Conservation (phyloP, 2,888 invertebrate genomes). For the Lepidocyrtoides sp. region DNA sequence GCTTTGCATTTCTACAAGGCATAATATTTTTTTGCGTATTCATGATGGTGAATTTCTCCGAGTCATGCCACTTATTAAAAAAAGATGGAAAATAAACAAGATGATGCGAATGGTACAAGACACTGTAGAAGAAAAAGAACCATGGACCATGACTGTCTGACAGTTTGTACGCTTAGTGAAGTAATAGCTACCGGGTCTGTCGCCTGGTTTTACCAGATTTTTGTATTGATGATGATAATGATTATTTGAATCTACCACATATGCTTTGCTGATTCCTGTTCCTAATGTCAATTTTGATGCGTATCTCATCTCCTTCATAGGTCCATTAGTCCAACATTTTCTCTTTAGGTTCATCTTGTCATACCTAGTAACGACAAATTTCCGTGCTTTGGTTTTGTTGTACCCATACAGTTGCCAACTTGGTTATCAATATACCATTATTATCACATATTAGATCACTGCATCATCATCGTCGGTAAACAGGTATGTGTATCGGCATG, state of each 20-base stretch:
- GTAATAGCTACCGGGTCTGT: conserved; percentile 21
- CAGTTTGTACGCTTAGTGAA: background rate
- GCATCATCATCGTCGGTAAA: background rate
- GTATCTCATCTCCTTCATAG: background rate
- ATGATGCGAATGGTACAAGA: background rate
- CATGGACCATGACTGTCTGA: too few relatives aligned
- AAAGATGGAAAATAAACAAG: background rate
- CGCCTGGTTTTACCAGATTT: conserved; percentile 9
- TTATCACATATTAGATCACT: conserved; percentile 3
- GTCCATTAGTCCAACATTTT: background rate
- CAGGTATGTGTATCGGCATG: background rate
- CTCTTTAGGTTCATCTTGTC: background rate
- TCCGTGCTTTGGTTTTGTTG: background rate
- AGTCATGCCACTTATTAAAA: conserved; percentile 33
- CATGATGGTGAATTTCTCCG: conserved; percentile 15
- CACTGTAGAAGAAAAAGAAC: too few relatives aligned
- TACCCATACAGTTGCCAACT: background rate
- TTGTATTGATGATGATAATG: background rate
- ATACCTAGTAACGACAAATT: background rate
- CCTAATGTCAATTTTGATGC: background rate
- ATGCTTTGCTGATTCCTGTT: background rate
- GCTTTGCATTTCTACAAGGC: background rate
- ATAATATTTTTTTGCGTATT: background rate
- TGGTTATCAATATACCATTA: background rate
- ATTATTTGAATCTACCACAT: background rate